A percentile compares a stretch with the other conserved stretches of the same genome.
Conservation (phyloP, 2,888 invertebrate genomes). For the Frankliniella intonsa region DNA sequence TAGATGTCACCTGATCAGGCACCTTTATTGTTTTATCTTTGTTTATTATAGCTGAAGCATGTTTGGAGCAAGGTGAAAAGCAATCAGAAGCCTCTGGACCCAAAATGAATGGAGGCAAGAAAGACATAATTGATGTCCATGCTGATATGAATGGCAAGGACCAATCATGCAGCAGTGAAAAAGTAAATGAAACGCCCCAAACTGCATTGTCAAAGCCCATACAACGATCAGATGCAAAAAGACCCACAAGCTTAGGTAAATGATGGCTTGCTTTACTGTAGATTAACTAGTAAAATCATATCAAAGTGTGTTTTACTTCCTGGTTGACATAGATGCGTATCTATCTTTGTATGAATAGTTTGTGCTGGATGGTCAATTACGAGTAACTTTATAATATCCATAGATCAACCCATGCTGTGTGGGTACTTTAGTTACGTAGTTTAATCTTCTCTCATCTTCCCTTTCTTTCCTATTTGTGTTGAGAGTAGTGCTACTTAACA, state of each 20-base stretch:
- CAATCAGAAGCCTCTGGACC: neutral
- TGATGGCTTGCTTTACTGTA: too few species aligned
- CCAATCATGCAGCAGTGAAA: neutral
- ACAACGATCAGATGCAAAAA: neutral
- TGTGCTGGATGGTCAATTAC: neutral
- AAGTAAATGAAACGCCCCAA: neutral
- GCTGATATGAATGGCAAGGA: neutral
- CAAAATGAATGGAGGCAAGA: slow-evolving; percentile 4
- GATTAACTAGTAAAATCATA: too few species aligned
- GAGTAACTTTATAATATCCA: neutral
- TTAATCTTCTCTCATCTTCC: neutral
- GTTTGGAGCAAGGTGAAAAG: neutral
- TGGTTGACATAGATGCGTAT: neutral
- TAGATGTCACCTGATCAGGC: neutral
- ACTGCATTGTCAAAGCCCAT: neutral
- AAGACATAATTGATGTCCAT: neutral
- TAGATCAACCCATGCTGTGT: neutral
- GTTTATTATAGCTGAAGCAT: neutral
- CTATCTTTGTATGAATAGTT: neutral
- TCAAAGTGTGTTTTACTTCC: too few species aligned
- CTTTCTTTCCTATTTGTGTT: neutral
- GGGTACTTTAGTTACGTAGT: neutral
- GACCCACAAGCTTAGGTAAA: neutral
- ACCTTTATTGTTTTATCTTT: neutral
- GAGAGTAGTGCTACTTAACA: neutral